These are phyloP conservation scores for Pammene aurita DNA, from an alignment of 2,888 invertebrate genomes.

Conservation along the genomic window DNA sequence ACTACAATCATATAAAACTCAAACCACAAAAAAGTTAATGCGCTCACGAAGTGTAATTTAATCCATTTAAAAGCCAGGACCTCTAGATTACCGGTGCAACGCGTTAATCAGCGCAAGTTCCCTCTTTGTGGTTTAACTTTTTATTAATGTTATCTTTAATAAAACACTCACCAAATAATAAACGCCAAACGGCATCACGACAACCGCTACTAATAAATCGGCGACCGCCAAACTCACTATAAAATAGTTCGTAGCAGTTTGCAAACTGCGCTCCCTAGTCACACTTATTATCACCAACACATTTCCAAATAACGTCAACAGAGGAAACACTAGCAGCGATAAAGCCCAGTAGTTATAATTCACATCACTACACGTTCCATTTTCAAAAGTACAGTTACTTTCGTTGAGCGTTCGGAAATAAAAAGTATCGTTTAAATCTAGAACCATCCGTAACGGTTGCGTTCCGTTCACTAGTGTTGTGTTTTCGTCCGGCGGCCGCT, in stretches of 20 bases:
- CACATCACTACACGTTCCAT: constrained; percentile 71
- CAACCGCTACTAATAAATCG: constrained; percentile 75
- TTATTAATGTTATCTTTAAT: background rate
- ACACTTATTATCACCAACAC: constrained; percentile 98
- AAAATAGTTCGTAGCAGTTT: constrained; percentile 99
- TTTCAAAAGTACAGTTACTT: constrained; percentile 65
- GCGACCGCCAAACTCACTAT: constrained; percentile 98
- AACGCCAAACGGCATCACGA: constrained; percentile 96
- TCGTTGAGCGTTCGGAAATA: constrained; percentile 54
- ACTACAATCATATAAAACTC: too few species aligned
- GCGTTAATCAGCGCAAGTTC: too few species aligned
- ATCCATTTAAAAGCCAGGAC: too few species aligned
- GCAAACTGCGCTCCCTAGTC: constrained; percentile 93
- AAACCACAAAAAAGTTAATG: too few species aligned
- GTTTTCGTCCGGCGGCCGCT: constrained; percentile 52
- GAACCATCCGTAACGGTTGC: constrained; percentile 51
- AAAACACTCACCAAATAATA: constrained; percentile 96
- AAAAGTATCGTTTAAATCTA: constrained; percentile 61
- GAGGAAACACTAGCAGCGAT: constrained; percentile 93
- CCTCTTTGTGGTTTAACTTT: background rate
- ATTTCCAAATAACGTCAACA: constrained; percentile 97
- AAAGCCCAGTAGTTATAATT: constrained; percentile 92
- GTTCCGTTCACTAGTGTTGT: constrained; percentile 43
- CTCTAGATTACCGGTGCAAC: too few species aligned
- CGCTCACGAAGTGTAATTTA: too few species aligned